Evolutionary conservation across 1,140 invertebrate species (phyloP), one percentile per base, ranked within the genome.

Genomic region (Lasaia peninsularis): DNA sequence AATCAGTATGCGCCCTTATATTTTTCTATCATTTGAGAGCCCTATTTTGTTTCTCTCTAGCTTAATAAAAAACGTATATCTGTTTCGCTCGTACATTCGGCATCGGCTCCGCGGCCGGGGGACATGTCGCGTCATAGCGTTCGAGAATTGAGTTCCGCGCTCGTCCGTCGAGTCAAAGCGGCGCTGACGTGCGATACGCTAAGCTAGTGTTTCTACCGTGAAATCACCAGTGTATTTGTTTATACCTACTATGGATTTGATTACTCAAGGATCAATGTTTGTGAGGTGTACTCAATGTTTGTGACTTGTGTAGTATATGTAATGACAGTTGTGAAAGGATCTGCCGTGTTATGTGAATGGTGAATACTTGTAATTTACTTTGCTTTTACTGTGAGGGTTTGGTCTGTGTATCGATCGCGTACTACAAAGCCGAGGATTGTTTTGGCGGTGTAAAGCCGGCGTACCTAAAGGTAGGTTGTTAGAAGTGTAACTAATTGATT

Each of bases 341-440:
- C 74, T 72, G 70, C 78, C 69, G 75, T 79, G 77, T 77, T 74
- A 80, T 83, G 71, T 80, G 78, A 82, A 85, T 85, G 73, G 85
- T 88, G 85, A 86, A 86, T 84, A 86, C 75, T 82, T 76, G 80
- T 82, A 86, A 86, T 83, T 85, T 80, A 76, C 77, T 80, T 79
- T 69, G 76, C 77, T 80, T 87, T 83, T 86, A 85, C 78, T 71
- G 84, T 86, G 77, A 84, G 79, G 70, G 75, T 75, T n/a, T 71
- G 72, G 69, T 73, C 69, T 76, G 75, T 81, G 75, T 88, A 88
- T 88, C 75, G 85, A 88, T 88, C 81, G 78, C 65, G 62, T 75
- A 75, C 67, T 73, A 84, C 75, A 82, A 80, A 81, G 73, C 78
- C 52, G 68, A 75, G 85, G 81, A 86, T 85, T 86, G 77, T 83